phyloP scores from a whole-genome alignment of 64 coral and sea anemone species.

The Stylophora pistillata region DNA sequence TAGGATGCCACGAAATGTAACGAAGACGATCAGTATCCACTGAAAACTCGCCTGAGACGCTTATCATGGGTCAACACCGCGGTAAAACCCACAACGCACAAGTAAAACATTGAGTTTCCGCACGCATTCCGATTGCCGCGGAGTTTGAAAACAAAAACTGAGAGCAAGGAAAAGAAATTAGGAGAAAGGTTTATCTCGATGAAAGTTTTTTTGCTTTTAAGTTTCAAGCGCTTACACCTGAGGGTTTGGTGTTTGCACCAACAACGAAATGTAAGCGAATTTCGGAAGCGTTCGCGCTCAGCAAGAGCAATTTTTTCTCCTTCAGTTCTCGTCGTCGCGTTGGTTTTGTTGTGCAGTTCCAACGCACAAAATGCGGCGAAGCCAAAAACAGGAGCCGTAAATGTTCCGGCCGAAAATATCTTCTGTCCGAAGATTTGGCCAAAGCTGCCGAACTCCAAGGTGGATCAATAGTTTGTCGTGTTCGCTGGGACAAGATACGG shows the following conservation, averaged over 20 bases:
- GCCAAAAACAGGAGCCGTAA: background rate
- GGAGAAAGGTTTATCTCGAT: background rate
- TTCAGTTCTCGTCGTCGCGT: background rate
- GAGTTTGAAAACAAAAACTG: too few relatives aligned
- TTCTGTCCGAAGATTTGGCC: conserved; percentile 1
- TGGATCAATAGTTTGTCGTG: too few relatives aligned
- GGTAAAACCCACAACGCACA: too few relatives aligned
- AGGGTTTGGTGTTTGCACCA: conserved; percentile 11
- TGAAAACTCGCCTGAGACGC: too few relatives aligned
- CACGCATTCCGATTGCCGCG: too few relatives aligned
- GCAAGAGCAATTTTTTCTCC: background rate
- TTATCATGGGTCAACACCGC: too few relatives aligned
- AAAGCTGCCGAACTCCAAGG: too few relatives aligned
- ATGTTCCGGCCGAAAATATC: background rate
- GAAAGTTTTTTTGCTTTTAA: background rate
- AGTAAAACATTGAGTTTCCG: too few relatives aligned
- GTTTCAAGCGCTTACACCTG: conserved; percentile 11
- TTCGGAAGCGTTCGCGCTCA: background rate
- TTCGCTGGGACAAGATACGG: too few relatives aligned
- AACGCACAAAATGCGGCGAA: background rate
- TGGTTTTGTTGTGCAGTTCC: conserved; percentile 6
- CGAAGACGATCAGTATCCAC: too few relatives aligned
- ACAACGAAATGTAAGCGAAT: background rate
- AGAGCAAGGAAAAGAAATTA: too few relatives aligned
- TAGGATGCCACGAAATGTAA: too few relatives aligned